A percentile compares a stretch with the other conserved stretches of the same genome.
These are phyloP conservation scores for Cyaniris semiargus DNA, from an alignment of 2,888 invertebrate species.

Conservation along the genomic window DNA sequence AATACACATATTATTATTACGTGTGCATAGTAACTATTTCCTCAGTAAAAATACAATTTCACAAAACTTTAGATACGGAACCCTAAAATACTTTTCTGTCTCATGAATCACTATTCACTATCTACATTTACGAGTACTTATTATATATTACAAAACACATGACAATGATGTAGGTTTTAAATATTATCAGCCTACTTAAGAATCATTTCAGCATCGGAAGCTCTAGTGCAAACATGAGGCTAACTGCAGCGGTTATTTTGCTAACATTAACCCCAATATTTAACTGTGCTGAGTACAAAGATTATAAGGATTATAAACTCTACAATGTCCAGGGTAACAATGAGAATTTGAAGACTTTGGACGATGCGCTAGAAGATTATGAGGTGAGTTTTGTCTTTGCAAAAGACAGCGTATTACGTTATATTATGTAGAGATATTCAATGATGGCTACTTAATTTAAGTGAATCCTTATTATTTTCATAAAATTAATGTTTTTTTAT, in stretches of 20 bases:
- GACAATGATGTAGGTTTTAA: not conserved
- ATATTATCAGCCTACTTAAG: slow-evolving; percentile 3
- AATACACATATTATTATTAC: too few relatives aligned
- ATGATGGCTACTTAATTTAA: too few relatives aligned
- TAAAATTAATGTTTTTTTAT: too few relatives aligned
- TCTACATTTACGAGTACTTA: not conserved
- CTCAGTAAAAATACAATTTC: not conserved
- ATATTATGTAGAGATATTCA: too few relatives aligned
- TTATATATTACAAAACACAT: not conserved
- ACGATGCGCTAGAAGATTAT: slow-evolving; percentile 37
- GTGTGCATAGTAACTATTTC: too few relatives aligned
- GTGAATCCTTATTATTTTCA: too few relatives aligned
- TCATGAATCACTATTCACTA: not conserved
- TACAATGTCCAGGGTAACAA: slow-evolving; percentile 39
- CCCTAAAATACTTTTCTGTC: not conserved
- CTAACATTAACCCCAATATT: not conserved
- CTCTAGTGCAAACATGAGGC: not conserved
- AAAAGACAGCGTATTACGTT: too few relatives aligned
- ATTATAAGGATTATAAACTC: slow-evolving; percentile 43
- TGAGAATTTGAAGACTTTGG: slow-evolving; percentile 36
- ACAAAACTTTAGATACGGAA: not conserved
- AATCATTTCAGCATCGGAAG: not conserved
- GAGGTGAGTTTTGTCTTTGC: slow-evolving; percentile 50
- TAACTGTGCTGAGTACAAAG: slow-evolving; percentile 35
- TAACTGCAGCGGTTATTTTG: slow-evolving; percentile 3